phyloP scores from a whole-genome alignment of 2,888 invertebrate genomes.

The Bellardia bayeri region DNA sequence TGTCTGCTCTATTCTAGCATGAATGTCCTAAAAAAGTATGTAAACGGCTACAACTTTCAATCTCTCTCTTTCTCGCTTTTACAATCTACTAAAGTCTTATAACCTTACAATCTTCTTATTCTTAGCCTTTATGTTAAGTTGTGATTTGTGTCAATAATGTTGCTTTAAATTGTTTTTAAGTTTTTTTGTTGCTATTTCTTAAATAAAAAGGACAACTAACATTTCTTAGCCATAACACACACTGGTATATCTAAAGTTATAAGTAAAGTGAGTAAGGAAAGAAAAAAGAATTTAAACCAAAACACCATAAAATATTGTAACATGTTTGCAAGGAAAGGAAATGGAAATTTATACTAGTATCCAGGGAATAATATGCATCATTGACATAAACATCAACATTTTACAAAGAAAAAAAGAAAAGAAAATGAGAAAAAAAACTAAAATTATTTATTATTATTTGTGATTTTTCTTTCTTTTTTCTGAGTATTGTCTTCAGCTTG shows the following conservation, averaged over 20 bases:
- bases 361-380: slow-evolving; percentile 60
- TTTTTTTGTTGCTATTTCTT: slow-evolving; percentile 32
- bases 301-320: slow-evolving; percentile 48
- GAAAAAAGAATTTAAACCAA: background rate
- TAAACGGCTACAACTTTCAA: no score
- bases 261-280: background rate
- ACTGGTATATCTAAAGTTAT: background rate
- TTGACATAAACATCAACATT: slow-evolving; percentile 51
- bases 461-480: background rate
- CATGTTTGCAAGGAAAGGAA: slow-evolving; percentile 13
- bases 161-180: slow-evolving; percentile 54
- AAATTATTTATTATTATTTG: slow-evolving; percentile 33
- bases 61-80: background rate
- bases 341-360: slow-evolving; percentile 48
- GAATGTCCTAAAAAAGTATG: background rate
- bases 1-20: background rate
- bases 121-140: slow-evolving; percentile 46
- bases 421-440: background rate
- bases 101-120: slow-evolving; percentile 32
- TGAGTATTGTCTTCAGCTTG: background rate
- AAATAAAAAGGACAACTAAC: slow-evolving; percentile 21
- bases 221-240: background rate
- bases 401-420: background rate
- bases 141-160: slow-evolving; percentile 65
- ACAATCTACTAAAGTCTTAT: background rate